A percentile compares a stretch with the other conserved stretches of the same genome.
Evolutionary conservation across 1,140 invertebrate species (phyloP).

Genomic region (Aphaenogaster floridana): DNA sequence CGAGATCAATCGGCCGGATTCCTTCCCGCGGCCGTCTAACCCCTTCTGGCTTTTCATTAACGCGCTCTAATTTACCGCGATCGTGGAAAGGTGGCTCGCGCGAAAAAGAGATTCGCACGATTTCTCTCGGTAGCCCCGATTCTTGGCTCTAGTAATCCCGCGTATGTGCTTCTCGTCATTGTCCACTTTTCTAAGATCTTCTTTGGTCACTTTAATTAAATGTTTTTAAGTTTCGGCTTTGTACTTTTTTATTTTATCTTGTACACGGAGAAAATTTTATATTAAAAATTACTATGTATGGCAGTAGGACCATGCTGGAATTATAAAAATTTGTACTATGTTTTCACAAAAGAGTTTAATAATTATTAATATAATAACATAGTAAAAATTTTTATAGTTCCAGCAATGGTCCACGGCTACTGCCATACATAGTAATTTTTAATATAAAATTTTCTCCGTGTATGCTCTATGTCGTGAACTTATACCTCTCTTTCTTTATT

Average conservation of each 20-base stretch:
- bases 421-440: no score
- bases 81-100: not conserved
- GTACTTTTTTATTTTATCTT: not conserved
- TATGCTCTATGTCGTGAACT: not conserved
- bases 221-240: not conserved
- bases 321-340: no score
- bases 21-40: constrained; percentile 49
- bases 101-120: constrained; percentile 18
- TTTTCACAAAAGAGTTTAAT: no score
- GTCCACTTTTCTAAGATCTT: not conserved
- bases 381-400: no score
- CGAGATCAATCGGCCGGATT: constrained; percentile 27
- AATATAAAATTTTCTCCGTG: no score
- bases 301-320: no score
- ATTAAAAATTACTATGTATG: no score
- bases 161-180: not conserved
- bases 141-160: not conserved
- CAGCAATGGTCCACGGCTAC: no score
- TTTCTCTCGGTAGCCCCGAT: constrained; percentile 35
- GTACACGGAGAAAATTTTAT: no score
- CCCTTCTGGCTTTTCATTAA: constrained; percentile 32
- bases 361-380: no score
- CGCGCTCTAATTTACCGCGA: constrained; percentile 19
- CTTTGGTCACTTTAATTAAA: not conserved
- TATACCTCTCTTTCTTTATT: not conserved